phyloP scores from a whole-genome alignment of 2,113 vertebrate species.

The Menidia beryllina region DNA sequence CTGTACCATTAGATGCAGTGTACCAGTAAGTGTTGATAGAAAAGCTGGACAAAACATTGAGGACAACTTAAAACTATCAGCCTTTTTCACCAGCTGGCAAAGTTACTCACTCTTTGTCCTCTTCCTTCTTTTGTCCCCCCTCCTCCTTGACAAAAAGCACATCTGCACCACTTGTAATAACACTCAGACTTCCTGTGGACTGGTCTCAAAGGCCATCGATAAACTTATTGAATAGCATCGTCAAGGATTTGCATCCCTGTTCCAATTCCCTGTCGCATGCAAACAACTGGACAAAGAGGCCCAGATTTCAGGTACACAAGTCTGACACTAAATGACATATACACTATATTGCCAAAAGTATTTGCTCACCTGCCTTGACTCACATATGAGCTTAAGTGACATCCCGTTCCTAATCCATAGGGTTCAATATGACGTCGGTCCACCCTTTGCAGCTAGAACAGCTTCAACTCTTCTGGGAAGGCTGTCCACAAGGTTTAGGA shows the following conservation, averaged over 20 bases:
- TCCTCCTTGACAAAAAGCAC: constrained; percentile 1
- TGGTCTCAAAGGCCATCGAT: neutral
- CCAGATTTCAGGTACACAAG: constrained; percentile 9
- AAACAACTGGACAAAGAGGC: constrained; percentile 2
- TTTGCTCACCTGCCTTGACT: no score
- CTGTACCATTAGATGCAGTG: no score
- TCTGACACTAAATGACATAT: constrained; percentile 39
- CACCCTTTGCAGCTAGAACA: no score
- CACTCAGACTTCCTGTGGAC: constrained; percentile 33
- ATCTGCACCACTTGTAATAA: constrained; percentile 20
- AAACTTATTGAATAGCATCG: neutral
- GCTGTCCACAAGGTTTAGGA: no score
- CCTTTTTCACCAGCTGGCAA: neutral
- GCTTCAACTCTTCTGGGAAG: no score
- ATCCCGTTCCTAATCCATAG: no score
- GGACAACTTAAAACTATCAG: neutral
- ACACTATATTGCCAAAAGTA: no score
- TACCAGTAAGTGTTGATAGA: no score
- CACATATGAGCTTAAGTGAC: no score
- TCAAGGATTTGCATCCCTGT: constrained; percentile 18
- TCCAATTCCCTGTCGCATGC: constrained; percentile 23
- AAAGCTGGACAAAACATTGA: no score
- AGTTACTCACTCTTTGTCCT: neutral
- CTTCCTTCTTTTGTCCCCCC: neutral
- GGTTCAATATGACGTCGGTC: no score